These are phyloP conservation scores for Procambarus virginalis DNA, from an alignment of 1,140 invertebrate species.

Conservation along the genomic window DNA sequence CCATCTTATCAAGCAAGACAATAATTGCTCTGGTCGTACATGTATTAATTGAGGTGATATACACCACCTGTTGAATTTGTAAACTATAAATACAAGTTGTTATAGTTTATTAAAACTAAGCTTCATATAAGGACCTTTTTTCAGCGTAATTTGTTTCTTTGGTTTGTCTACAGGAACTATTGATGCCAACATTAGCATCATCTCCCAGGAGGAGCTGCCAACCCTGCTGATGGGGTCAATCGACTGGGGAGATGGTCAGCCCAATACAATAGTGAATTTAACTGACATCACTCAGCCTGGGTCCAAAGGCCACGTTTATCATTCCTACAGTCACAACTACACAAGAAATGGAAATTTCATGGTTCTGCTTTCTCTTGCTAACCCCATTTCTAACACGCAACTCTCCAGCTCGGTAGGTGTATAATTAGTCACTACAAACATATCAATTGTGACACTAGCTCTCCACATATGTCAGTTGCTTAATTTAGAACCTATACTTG, in stretches of 20 bases:
- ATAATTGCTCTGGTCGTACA: too few relatives aligned
- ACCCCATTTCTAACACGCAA: not conserved
- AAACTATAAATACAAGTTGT: too few relatives aligned
- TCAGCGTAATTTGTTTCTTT: too few relatives aligned
- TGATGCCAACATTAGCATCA: not conserved
- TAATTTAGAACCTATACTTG: too few relatives aligned
- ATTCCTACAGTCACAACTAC: not conserved
- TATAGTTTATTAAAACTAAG: too few relatives aligned
- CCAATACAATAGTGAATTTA: not conserved
- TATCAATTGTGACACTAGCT: too few relatives aligned
- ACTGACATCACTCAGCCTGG: constrained; percentile 6
- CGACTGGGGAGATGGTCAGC: constrained; percentile 8
- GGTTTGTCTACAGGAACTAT: not conserved
- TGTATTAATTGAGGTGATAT: too few relatives aligned
- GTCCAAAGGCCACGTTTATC: not conserved
- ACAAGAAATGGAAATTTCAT: not conserved
- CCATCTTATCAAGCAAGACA: too few relatives aligned
- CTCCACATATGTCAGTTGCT: too few relatives aligned
- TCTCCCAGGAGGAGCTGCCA: constrained; percentile 11
- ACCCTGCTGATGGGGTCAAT: not conserved
- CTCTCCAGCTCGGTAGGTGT: not conserved
- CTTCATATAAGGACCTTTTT: too few relatives aligned
- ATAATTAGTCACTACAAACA: not conserved
- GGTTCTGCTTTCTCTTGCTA: not conserved
- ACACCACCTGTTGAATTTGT: too few relatives aligned